phyloP scores from a whole-genome alignment of 2,797 vertebrate genomes.

The Acanthiza pusilla region DNA sequence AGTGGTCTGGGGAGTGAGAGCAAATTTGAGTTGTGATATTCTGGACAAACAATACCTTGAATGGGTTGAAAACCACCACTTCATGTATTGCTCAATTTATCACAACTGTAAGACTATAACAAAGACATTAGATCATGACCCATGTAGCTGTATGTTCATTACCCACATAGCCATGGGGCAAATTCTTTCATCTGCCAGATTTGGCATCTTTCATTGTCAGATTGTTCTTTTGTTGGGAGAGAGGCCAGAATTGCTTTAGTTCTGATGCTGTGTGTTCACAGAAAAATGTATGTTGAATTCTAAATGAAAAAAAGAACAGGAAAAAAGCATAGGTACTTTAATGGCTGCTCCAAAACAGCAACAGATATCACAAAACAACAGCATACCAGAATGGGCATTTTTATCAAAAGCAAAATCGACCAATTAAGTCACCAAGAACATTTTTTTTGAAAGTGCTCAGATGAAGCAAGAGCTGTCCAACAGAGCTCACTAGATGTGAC shows the following conservation, averaged over 20 bases:
- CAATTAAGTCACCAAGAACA: background rate
- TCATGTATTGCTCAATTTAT: background rate
- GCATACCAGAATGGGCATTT: background rate
- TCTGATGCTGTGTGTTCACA: background rate
- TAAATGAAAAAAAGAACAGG: background rate
- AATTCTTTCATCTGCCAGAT: background rate
- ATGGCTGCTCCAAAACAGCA: background rate
- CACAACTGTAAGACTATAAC: background rate
- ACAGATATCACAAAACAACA: background rate
- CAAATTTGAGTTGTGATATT: background rate
- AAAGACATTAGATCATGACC: background rate
- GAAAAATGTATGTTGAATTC: background rate
- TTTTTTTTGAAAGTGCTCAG: background rate
- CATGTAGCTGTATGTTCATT: background rate
- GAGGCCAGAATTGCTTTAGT: background rate
- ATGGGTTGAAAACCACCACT: background rate
- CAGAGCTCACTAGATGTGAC: background rate
- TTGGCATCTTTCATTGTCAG: background rate
- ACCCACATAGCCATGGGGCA: background rate
- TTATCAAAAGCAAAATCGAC: background rate
- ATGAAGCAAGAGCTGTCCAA: background rate
- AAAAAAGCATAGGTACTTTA: background rate
- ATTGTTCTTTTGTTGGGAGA: background rate
- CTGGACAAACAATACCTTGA: background rate
- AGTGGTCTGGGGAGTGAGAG: background rate